Evolutionary conservation across 1,140 invertebrate genomes (phyloP).

Genomic region (Leptinotarsa defecta): DNA sequence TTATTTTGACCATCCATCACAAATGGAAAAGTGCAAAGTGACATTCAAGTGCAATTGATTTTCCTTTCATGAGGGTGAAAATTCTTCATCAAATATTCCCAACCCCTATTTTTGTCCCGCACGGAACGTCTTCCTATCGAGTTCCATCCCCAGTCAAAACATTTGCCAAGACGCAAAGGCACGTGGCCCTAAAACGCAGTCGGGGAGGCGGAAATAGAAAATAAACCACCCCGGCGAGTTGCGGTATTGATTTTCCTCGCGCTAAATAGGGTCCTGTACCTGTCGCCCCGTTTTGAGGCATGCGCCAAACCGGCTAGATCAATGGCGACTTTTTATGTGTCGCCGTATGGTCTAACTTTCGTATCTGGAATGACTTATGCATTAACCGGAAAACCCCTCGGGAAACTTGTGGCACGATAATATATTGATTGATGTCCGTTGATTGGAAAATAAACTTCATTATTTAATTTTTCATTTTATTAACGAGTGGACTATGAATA

Average conservation of each 20-base stretch:
- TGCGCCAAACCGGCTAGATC: not conserved
- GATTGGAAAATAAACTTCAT: no score
- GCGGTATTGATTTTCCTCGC: slow-evolving; percentile 2
- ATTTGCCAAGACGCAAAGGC: not conserved
- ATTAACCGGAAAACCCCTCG: not conserved
- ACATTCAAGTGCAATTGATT: no score
- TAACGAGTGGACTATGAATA: no score
- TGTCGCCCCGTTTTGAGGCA: not conserved
- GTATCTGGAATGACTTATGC: not conserved
- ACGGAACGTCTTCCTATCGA: no score
- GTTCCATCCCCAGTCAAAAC: not conserved
- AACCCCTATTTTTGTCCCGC: no score
- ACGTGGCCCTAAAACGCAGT: not conserved
- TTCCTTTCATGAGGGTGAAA: no score
- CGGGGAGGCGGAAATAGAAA: not conserved
- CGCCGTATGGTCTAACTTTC: not conserved
- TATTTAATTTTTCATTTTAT: no score
- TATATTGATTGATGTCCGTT: not conserved
- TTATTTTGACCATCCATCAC: no score
- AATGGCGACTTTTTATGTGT: not conserved
- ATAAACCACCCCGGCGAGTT: not conserved
- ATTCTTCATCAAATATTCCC: no score
- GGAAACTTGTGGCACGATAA: not conserved
- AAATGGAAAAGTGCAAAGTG: no score
- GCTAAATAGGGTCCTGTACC: slow-evolving; percentile 1